These are phyloP conservation scores for Porites australiensis DNA, from an alignment of 64 coral and sea anemone genomes.

Conservation along the genomic window DNA sequence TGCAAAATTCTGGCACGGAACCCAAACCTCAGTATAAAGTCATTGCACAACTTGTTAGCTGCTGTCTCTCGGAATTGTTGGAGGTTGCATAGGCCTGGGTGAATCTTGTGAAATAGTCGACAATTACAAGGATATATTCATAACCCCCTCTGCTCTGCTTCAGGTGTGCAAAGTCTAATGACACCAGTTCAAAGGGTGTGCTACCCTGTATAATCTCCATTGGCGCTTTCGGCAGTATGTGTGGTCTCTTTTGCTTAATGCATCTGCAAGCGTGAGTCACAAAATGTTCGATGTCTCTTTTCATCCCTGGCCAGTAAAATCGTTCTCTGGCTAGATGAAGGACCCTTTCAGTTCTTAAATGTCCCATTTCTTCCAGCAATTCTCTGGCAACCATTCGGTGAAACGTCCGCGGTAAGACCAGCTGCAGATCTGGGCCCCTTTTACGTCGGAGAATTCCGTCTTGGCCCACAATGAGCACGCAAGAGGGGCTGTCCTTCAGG, in stretches of 20 bases:
- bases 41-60: neutral
- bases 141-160: neutral
- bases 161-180: neutral
- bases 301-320: no score
- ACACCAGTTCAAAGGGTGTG: neutral
- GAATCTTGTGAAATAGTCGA: neutral
- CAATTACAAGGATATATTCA: neutral
- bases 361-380: neutral
- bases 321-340: neutral
- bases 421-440: neutral
- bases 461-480: neutral
- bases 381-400: neutral
- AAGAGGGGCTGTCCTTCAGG: neutral
- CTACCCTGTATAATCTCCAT: neutral
- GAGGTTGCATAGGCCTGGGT: neutral
- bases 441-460: neutral
- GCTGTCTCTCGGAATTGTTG: neutral
- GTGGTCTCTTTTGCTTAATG: no score
- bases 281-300: no score
- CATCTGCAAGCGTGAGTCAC: no score
- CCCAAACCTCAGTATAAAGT: constrained; percentile 7
- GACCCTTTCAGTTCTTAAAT: neutral
- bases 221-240: neutral
- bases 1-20: neutral
- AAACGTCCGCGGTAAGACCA: neutral